A percentile compares a stretch with the other conserved stretches of the same genome.
phyloP scores from a whole-genome alignment of 2,797 vertebrate genomes.

The Sebastes variabilis region DNA sequence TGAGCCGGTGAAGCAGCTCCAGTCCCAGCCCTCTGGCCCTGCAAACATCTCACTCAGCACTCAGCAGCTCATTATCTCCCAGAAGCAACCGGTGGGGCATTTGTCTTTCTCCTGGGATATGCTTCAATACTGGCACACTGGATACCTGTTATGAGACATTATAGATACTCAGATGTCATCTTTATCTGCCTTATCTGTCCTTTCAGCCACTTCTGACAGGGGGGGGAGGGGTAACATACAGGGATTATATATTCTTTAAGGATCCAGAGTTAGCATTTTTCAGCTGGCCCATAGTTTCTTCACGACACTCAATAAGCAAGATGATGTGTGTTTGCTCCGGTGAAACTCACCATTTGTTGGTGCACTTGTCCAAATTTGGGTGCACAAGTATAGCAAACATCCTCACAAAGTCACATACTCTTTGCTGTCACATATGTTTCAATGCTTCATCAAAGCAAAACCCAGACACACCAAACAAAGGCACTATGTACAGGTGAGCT shows the following conservation, averaged over 20 bases:
- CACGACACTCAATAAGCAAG: background rate
- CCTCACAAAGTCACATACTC: background rate
- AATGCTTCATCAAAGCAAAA: background rate
- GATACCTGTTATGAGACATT: slow-evolving; percentile 36
- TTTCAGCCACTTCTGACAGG: background rate
- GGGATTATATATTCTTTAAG: background rate
- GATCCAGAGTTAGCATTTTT: background rate
- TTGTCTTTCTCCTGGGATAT: slow-evolving; percentile 56
- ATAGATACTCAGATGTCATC: slow-evolving; percentile 41
- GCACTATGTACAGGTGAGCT: background rate
- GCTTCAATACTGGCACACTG: slow-evolving; percentile 25
- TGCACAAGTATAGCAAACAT: background rate
- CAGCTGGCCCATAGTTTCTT: background rate
- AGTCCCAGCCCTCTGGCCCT: slow-evolving; percentile 67
- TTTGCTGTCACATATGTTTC: background rate
- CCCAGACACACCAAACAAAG: background rate
- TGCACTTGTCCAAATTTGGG: background rate
- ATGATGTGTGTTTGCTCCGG: background rate
- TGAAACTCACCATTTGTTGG: background rate
- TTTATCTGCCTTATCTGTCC: slow-evolving; percentile 14
- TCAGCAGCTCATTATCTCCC: slow-evolving; percentile 74
- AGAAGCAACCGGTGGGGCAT: slow-evolving; percentile 69
- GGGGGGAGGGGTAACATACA: background rate
- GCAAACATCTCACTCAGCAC: slow-evolving; percentile 78
- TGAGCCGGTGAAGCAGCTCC: slow-evolving; percentile 72